A percentile compares a stretch with the other conserved stretches of the same genome.
phyloP scores from a whole-genome alignment of 1,140 invertebrate genomes.

The Brachionus koreanus region DNA sequence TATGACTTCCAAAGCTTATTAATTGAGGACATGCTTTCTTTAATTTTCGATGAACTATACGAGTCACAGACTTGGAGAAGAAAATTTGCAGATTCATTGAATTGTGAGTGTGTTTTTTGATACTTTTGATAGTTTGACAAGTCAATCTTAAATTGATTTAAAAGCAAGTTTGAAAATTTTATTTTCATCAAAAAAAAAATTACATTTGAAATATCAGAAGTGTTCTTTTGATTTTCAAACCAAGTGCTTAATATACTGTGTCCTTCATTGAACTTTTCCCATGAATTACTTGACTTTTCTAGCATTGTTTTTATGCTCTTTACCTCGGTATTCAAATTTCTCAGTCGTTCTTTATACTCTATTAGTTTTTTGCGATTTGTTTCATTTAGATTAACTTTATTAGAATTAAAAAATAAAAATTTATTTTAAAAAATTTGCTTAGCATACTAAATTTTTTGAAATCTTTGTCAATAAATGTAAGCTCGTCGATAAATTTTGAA shows the following conservation, averaged over 20 bases:
- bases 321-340: conserved; percentile 23
- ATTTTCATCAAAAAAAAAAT: background rate
- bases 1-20: conserved; percentile 41
- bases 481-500: conserved; percentile 5
- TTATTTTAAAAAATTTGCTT: background rate
- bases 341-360: conserved; percentile 11
- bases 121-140: conserved; percentile 39
- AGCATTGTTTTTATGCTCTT: conserved; percentile 43
- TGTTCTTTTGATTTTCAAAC: conserved; percentile 21
- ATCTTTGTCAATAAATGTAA: conserved; percentile 33
- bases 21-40: background rate
- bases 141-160: background rate
- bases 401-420: background rate
- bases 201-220: conserved; percentile 22
- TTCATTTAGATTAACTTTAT: conserved; percentile 16
- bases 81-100: conserved; percentile 43
- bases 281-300: conserved; percentile 19
- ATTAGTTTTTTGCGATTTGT: background rate
- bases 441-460: conserved; percentile 21
- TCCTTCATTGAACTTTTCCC: background rate
- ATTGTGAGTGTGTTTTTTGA: conserved; percentile 41
- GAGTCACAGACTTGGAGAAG: conserved; percentile 24
- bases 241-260: background rate
- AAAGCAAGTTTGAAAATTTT: background rate
- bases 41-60: background rate